Evolutionary conservation across 2,113 vertebrate species (phyloP).

Genomic region (Fregata magnificens): DNA sequence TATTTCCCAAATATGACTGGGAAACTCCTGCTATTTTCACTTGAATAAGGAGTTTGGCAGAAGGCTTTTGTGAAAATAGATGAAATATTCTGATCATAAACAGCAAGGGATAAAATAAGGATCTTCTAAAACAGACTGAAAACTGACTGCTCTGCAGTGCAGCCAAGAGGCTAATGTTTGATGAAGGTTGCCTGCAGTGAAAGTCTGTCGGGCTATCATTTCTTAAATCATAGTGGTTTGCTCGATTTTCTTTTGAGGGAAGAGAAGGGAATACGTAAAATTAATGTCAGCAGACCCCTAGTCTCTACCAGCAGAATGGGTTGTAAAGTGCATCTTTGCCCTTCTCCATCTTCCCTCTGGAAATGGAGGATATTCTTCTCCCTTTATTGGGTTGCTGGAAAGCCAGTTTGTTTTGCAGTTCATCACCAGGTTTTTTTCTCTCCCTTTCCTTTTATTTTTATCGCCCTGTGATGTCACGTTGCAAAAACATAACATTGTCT

Average conservation of each 20-base stretch:
- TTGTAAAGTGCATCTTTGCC: not conserved
- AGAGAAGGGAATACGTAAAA: conserved; percentile 12
- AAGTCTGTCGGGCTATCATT: conserved; percentile 17
- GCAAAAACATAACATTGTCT: not conserved
- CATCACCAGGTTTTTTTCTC: not conserved
- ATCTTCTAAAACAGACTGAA: conserved; percentile 24
- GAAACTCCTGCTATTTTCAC: conserved; percentile 24
- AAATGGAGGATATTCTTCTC: conserved; percentile 32
- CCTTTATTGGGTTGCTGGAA: not conserved
- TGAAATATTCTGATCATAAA: conserved; percentile 39
- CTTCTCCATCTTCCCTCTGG: not conserved
- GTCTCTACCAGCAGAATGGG: not conserved
- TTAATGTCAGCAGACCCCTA: not conserved
- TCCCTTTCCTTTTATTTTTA: not conserved
- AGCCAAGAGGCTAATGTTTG: conserved; percentile 35
- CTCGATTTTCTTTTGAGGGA: conserved; percentile 27
- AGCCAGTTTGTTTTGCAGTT: conserved; percentile 19
- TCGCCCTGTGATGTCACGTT: not conserved
- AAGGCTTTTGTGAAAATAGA: conserved; percentile 7
- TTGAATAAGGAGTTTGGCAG: not conserved
- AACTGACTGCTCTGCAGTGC: conserved; percentile 17
- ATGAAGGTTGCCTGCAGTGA: conserved; percentile 51
- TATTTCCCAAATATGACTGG: not conserved
- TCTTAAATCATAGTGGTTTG: conserved; percentile 57
- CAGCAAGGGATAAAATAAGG: conserved; percentile 29